Conservation (phyloP, 2,888 invertebrate genomes). For the Seladonia tumulorum region DNA sequence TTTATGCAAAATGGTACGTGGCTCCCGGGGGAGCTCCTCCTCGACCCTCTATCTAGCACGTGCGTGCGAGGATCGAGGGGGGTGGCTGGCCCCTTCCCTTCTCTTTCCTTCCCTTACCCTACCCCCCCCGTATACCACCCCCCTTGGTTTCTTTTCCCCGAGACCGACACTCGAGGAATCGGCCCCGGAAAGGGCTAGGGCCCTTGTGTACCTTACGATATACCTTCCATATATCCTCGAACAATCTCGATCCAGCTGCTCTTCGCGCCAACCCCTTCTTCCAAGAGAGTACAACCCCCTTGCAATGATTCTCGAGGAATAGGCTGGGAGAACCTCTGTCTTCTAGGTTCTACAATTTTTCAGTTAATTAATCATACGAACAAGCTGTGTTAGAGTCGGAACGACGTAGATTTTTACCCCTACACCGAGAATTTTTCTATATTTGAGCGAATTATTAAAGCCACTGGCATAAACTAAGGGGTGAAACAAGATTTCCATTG, state of each 20-base stretch:
- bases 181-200: conserved; percentile 40
- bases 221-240: conserved; percentile 38
- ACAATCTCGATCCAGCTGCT: conserved; percentile 37
- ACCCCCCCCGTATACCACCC: conserved; percentile 7
- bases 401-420: background rate
- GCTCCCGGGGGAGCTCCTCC: conserved; percentile 80
- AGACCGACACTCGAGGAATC: conserved; percentile 38
- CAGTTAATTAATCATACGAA: background rate
- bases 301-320: background rate
- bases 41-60: conserved; percentile 80
- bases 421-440: too few relatives aligned
- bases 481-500: too few relatives aligned
- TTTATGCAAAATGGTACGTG: conserved; percentile 84
- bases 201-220: conserved; percentile 46
- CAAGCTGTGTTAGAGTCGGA: background rate
- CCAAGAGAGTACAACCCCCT: background rate
- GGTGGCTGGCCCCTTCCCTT: conserved; percentile 44
- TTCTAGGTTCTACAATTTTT: background rate
- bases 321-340: background rate
- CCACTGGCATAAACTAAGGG: too few relatives aligned
- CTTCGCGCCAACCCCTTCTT: conserved; percentile 16
- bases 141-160: conserved; percentile 49
- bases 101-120: background rate
- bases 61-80: conserved; percentile 75
- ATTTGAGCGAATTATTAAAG: too few relatives aligned